Evolutionary conservation across 1,140 invertebrate species (phyloP).

Genomic region (Temnothorax longispinosus): DNA sequence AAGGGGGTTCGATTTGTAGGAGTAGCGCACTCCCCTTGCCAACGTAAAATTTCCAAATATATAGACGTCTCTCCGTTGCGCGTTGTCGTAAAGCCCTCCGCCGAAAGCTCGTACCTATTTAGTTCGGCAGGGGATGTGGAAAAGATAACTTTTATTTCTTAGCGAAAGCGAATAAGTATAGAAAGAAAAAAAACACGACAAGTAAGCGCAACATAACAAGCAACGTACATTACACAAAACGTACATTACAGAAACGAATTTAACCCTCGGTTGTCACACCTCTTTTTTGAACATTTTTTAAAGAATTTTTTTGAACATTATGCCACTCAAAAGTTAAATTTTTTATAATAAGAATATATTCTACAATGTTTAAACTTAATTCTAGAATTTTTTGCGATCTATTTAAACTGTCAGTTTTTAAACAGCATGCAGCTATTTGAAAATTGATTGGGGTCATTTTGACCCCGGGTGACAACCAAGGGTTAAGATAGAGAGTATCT

Average conservation of each 20-base stretch:
- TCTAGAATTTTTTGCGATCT: too few species aligned
- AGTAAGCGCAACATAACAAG: neutral
- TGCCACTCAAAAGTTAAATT: too few species aligned
- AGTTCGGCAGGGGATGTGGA: neutral
- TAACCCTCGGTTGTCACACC: too few species aligned
- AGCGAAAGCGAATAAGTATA: neutral
- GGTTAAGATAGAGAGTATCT: neutral
- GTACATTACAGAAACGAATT: neutral
- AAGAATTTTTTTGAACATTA: too few species aligned
- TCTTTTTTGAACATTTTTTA: too few species aligned
- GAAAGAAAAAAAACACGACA: neutral
- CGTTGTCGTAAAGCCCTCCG: neutral
- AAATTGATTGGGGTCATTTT: too few species aligned
- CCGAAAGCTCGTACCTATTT: slow-evolving; percentile 19
- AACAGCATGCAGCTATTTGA: too few species aligned
- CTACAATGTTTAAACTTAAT: too few species aligned
- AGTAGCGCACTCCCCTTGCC: neutral
- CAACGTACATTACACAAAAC: neutral
- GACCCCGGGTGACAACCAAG: too few species aligned
- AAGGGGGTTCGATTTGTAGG: slow-evolving; percentile 45
- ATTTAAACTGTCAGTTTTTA: too few species aligned
- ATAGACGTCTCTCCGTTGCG: neutral
- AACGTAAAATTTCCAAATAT: slow-evolving; percentile 21
- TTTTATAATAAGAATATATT: too few species aligned
- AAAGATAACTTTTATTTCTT: neutral